Conservation (phyloP, 2,797 vertebrate genomes). For the Chlorospingus flavigularis region DNA sequence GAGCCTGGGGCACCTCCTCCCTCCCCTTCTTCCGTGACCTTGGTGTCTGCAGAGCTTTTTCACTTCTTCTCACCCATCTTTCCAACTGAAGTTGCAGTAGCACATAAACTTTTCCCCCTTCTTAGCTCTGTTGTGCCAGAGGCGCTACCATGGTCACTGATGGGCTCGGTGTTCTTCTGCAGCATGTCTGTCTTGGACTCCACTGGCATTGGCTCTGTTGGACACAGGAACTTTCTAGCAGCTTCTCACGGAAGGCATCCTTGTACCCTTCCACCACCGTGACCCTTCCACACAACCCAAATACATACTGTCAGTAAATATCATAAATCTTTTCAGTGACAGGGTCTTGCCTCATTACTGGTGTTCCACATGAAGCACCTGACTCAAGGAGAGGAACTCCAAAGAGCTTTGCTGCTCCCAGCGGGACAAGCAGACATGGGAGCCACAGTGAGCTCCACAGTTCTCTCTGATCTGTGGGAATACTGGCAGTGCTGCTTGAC, state of each 20-base stretch:
- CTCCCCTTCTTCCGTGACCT: background rate
- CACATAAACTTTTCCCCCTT: background rate
- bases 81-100: background rate
- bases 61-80: background rate
- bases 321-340: background rate
- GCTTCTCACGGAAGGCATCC: background rate
- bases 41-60: background rate
- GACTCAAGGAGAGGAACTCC: background rate
- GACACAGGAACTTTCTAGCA: background rate
- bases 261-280: background rate
- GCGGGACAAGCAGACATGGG: fast-evolving
- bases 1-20: background rate
- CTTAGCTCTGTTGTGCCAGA: background rate
- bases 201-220: background rate
- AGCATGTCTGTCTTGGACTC: fast-evolving
- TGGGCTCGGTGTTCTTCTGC: fast-evolving
- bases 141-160: background rate
- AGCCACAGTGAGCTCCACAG: background rate
- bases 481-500: background rate
- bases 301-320: background rate
- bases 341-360: background rate
- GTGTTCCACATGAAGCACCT: background rate
- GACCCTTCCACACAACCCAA: background rate
- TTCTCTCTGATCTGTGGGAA: background rate
- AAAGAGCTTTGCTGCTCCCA: background rate